Evolutionary conservation across 2,113 vertebrate genomes (phyloP).

Genomic region (Barnardius zonarius): DNA sequence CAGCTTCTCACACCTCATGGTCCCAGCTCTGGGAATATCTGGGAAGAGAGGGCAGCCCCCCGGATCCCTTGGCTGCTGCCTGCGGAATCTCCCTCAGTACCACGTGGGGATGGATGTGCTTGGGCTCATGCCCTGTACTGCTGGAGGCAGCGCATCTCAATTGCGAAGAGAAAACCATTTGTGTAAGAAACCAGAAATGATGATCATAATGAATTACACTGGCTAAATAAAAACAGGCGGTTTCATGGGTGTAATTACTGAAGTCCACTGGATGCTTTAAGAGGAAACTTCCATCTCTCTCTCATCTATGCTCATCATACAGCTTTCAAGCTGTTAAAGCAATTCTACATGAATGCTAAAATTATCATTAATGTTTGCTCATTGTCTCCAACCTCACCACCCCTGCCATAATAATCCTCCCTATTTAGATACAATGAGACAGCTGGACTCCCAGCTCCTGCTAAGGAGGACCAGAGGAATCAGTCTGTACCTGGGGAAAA

Average conservation of each 20-base stretch:
- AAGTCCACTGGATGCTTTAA: neutral
- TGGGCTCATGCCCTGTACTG: neutral
- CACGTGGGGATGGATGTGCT: neutral
- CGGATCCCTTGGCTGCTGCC: accelerated
- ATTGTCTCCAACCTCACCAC: neutral
- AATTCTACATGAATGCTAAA: neutral
- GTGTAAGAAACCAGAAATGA: neutral
- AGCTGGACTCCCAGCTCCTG: neutral
- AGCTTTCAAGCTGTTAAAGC: neutral
- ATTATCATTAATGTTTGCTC: neutral
- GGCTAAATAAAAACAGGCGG: neutral
- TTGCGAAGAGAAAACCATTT: neutral
- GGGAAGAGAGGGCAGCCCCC: neutral
- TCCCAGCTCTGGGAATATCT: neutral
- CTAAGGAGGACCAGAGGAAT: neutral
- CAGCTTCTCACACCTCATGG: neutral
- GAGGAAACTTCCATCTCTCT: neutral
- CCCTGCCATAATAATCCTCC: neutral
- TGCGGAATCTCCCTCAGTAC: neutral
- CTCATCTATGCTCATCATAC: neutral
- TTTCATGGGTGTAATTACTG: neutral
- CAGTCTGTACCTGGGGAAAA: neutral
- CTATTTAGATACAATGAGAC: neutral
- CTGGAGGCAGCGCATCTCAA: neutral
- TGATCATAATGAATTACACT: neutral